phyloP scores from a whole-genome alignment of 2,113 vertebrate species.

The Petroica traversi region DNA sequence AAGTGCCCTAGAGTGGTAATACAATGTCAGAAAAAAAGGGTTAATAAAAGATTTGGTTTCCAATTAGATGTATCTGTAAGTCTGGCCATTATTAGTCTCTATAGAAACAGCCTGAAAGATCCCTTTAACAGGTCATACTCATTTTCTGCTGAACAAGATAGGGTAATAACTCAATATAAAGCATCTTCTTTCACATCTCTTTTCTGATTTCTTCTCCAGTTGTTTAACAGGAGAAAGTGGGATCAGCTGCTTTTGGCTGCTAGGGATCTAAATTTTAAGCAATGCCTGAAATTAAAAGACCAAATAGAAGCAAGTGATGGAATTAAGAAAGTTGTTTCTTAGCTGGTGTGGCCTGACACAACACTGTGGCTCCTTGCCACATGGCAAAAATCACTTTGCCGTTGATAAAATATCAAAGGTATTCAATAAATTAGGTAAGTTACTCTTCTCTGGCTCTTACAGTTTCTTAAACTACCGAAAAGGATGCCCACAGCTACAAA shows the following conservation, averaged over 20 bases:
- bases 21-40: background rate
- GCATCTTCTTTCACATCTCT: conserved; percentile 46
- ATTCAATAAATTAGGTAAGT: conserved; percentile 75
- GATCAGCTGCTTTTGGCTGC: conserved; percentile 66
- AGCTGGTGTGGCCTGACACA: conserved; percentile 34
- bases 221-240: conserved; percentile 67
- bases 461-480: conserved; percentile 65
- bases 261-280: conserved; percentile 29
- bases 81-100: conserved; percentile 52
- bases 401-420: conserved; percentile 76
- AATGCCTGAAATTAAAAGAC: conserved; percentile 71
- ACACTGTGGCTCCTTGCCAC: conserved; percentile 68
- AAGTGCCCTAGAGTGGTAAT: background rate
- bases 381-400: conserved; percentile 69
- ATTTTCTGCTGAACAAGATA: conserved; percentile 72
- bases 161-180: conserved; percentile 71
- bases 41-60: conserved; percentile 48
- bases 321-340: conserved; percentile 57
- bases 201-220: conserved; percentile 67
- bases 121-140: conserved; percentile 62
- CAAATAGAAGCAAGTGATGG: conserved; percentile 51
- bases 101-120: conserved; percentile 64
- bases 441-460: conserved; percentile 66
- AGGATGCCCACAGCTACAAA: conserved; percentile 68
- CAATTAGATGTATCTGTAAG: conserved; percentile 46